Conservation (phyloP, 2,797 vertebrate genomes). For the Labeo calbasu region DNA sequence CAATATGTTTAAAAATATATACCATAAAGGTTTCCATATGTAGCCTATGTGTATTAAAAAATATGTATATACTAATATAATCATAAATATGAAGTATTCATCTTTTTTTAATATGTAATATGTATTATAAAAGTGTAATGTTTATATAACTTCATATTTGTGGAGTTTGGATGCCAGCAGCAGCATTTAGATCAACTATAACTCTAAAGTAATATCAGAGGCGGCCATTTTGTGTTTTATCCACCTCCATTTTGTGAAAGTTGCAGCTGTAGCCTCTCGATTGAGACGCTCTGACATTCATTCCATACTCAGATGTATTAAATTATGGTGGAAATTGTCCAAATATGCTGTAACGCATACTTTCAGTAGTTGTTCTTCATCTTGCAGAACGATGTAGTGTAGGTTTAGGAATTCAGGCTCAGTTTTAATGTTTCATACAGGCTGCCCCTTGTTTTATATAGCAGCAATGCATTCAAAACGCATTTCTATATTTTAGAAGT, state of each 20-base stretch:
- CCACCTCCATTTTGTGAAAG: slow-evolving; percentile 81
- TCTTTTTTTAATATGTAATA: background rate
- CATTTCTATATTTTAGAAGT: background rate
- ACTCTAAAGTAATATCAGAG: slow-evolving; percentile 52
- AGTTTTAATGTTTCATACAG: background rate
- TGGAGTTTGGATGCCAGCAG: background rate
- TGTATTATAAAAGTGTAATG: background rate
- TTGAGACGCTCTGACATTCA: slow-evolving; percentile 49
- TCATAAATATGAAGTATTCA: background rate
- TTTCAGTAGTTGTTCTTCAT: background rate
- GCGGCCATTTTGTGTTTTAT: slow-evolving; percentile 82
- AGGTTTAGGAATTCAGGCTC: background rate
- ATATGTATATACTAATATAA: background rate
- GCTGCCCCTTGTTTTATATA: background rate
- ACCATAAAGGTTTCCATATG: background rate
- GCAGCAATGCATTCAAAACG: background rate
- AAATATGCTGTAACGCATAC: slow-evolving; percentile 22
- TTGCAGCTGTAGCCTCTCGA: slow-evolving; percentile 57
- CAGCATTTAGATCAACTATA: slow-evolving; percentile 21
- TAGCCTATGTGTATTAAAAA: background rate
- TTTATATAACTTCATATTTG: slow-evolving; percentile 1
- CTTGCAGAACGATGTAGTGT: background rate
- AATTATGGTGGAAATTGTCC: slow-evolving; percentile 33
- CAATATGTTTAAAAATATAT: background rate
- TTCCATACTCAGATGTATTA: slow-evolving; percentile 45